These are phyloP conservation scores for Burhinus bistriatus DNA, from an alignment of 2,113 vertebrate genomes.

Conservation along the genomic window DNA sequence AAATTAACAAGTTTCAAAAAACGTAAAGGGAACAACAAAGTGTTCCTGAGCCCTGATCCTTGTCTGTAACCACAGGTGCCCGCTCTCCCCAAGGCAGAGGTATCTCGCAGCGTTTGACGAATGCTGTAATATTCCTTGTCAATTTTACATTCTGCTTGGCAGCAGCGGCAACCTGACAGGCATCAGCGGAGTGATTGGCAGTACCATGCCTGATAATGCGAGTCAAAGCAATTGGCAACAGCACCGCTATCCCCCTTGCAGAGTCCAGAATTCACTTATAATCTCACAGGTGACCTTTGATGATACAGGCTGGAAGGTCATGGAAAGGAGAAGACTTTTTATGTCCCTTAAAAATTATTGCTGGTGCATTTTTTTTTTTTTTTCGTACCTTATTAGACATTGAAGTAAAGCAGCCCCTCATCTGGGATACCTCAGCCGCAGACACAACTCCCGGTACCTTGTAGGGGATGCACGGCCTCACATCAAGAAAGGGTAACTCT, in stretches of 20 bases:
- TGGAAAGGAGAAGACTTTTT: neutral
- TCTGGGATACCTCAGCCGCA: neutral
- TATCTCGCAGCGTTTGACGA: constrained; percentile 53
- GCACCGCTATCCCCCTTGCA: constrained; percentile 30
- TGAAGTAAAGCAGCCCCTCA: neutral
- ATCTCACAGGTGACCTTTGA: constrained; percentile 56
- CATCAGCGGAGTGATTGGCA: constrained; percentile 67
- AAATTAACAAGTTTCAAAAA: neutral
- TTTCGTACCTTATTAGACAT: neutral
- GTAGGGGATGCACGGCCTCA: rapidly evolving
- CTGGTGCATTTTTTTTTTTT: neutral
- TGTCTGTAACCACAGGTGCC: constrained; percentile 67
- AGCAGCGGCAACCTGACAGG: constrained; percentile 62
- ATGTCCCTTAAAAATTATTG: neutral
- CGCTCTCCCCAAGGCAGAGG: constrained; percentile 54
- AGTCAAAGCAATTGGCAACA: constrained; percentile 62
- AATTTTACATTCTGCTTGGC: constrained; percentile 68
- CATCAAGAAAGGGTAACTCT: neutral
- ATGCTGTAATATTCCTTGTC: constrained; percentile 56
- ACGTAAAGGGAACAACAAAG: constrained; percentile 8
- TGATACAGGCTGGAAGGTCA: constrained; percentile 40
- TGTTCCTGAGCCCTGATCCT: constrained; percentile 37
- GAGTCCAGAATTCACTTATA: constrained; percentile 55
- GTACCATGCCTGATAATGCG: constrained; percentile 65
- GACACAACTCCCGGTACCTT: neutral